Conservation (phyloP, 2,113 vertebrate genomes). For the Bos taurus region DNA sequence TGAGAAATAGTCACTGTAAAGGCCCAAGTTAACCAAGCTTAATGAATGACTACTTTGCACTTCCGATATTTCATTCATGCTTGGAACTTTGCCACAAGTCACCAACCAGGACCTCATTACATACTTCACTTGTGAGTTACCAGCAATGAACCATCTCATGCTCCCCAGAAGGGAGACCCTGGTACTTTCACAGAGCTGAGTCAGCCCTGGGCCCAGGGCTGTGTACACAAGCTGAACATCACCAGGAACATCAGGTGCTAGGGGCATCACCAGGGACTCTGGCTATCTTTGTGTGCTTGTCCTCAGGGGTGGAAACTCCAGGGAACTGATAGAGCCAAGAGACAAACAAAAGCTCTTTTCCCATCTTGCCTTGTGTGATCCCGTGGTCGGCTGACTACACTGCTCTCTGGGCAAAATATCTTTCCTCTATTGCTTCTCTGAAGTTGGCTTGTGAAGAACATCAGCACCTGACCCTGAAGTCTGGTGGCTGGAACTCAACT, state of each 20-base stretch:
- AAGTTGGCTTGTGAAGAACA: neutral
- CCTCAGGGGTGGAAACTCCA: neutral
- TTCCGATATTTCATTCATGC: neutral
- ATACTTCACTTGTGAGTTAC: neutral
- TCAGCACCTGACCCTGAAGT: neutral
- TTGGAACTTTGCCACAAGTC: neutral
- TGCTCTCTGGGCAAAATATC: neutral
- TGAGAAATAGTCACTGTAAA: neutral
- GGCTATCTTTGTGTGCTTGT: neutral
- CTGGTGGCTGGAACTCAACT: neutral
- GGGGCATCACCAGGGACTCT: neutral
- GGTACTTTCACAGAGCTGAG: neutral
- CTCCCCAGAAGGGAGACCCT: neutral
- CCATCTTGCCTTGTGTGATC: neutral
- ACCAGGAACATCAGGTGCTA: fast-evolving
- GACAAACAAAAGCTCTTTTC: neutral
- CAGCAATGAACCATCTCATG: neutral
- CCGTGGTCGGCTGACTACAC: fast-evolving
- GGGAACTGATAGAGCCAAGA: fast-evolving
- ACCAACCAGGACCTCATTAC: neutral
- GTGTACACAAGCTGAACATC: neutral
- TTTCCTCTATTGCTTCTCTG: neutral
- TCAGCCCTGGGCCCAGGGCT: neutral
- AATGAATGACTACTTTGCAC: neutral
- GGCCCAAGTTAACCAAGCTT: neutral